These are phyloP conservation scores for Phyllotreta cruciferae DNA, from an alignment of 2,888 invertebrate species.

Conservation along the genomic window DNA sequence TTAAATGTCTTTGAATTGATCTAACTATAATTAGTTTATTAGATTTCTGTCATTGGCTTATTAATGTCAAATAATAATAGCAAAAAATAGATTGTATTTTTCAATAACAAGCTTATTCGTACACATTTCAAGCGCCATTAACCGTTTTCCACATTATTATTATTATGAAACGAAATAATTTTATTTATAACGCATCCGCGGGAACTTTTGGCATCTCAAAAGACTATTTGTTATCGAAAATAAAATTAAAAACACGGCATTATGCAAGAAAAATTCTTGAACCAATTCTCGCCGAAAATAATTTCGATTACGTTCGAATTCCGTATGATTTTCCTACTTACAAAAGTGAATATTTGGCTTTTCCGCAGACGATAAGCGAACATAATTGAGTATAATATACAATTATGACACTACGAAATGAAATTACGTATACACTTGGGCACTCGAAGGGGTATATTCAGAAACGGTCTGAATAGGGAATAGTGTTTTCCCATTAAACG, in stretches of 20 bases:
- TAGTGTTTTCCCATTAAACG: conserved; percentile 1
- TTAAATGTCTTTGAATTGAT: too few species aligned
- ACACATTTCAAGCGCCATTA: conserved; percentile 11
- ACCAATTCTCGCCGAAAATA: conserved; percentile 20
- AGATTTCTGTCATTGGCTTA: too few species aligned
- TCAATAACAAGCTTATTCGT: conserved; percentile 3
- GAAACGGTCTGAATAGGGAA: background rate
- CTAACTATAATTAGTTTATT: too few species aligned
- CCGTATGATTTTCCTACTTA: background rate
- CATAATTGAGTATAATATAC: too few species aligned
- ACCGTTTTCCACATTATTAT: background rate
- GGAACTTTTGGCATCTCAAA: conserved; percentile 12
- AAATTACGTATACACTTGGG: too few species aligned
- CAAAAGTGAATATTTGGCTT: too few species aligned
- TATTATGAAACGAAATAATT: conserved; percentile 14
- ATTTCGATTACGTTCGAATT: conserved; percentile 8
- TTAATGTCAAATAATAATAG: too few species aligned
- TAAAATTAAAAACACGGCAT: conserved; percentile 17
- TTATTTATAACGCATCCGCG: conserved; percentile 12
- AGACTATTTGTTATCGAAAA: conserved; percentile 20
- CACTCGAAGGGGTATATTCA: too few species aligned
- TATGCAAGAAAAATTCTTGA: conserved; percentile 25
- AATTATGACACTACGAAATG: too few species aligned
- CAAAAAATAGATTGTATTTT: background rate
- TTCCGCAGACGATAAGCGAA: too few species aligned